Conservation (phyloP, 2,113 vertebrate species). For the Sterrhoptilus dennistouni region DNA sequence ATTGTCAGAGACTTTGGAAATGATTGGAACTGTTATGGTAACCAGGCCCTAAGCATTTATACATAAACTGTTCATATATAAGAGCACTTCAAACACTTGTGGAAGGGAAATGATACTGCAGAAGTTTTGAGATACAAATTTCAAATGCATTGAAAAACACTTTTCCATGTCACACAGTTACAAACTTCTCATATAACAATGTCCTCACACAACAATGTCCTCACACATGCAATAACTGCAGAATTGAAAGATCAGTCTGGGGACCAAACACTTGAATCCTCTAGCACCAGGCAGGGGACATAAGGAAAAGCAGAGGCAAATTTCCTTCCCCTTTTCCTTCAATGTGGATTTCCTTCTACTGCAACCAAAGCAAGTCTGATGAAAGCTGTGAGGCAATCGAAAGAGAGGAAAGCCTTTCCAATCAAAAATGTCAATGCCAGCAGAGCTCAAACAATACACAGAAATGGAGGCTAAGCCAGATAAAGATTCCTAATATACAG, state of each 20-base stretch:
- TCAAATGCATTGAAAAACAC: not conserved
- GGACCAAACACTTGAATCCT: not conserved
- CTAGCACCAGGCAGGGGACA: rapidly evolving
- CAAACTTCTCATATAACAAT: not conserved
- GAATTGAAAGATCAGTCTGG: not conserved
- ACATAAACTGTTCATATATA: not conserved
- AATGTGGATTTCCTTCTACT: not conserved
- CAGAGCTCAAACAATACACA: not conserved
- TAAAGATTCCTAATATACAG: not conserved
- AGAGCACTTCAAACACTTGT: not conserved
- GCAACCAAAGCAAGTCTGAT: not conserved
- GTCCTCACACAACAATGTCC: not conserved
- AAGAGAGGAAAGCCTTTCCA: not conserved
- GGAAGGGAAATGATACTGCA: not conserved
- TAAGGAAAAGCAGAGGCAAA: not conserved
- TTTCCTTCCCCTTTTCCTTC: too few relatives aligned
- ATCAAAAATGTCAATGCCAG: not conserved
- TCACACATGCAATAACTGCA: not conserved
- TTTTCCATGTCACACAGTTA: not conserved
- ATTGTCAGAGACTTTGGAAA: not conserved
- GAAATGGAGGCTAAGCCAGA: not conserved
- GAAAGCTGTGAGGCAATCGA: not conserved
- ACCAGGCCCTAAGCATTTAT: not conserved
- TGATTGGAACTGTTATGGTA: not conserved
- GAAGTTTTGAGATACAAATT: not conserved